Conservation (phyloP, 2,888 invertebrate genomes). For the Elegia similella region DNA sequence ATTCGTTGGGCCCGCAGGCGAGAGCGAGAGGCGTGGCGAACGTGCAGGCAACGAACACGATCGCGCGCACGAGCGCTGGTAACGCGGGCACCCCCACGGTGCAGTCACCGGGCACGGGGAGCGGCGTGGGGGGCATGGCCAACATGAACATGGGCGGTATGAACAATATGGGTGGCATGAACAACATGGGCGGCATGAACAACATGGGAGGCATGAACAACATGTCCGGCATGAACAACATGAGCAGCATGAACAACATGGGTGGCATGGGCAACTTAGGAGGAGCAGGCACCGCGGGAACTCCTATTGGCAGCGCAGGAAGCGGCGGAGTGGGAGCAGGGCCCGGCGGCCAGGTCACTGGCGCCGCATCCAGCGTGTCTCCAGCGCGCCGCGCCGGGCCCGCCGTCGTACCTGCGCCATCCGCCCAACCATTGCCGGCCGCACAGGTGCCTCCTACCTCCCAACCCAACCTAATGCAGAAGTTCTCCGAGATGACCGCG, state of each 20-base stretch:
- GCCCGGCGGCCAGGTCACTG: slow-evolving; percentile 39
- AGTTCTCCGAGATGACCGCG: slow-evolving; percentile 93
- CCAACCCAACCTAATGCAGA: slow-evolving; percentile 92
- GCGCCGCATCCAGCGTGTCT: slow-evolving; percentile 50
- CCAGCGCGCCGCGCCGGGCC: slow-evolving; percentile 73
- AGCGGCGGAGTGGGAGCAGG: slow-evolving; percentile 44
- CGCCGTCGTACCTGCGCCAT: slow-evolving; percentile 72
- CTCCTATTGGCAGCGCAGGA: slow-evolving; percentile 36
- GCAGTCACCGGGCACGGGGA: slow-evolving; percentile 61
- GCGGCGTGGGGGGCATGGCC: slow-evolving; percentile 21
- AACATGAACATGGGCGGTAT: slow-evolving; percentile 13
- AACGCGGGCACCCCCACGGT: slow-evolving; percentile 68
- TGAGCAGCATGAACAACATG: slow-evolving; percentile 18
- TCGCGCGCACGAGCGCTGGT: slow-evolving; percentile 85
- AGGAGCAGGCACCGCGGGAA: slow-evolving; percentile 53
- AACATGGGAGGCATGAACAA: slow-evolving; percentile 16
- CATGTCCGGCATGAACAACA: slow-evolving; percentile 26
- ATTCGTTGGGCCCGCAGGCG: slow-evolving; percentile 54
- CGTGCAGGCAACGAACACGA: slow-evolving; percentile 72
- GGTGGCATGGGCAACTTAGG: slow-evolving; percentile 19
- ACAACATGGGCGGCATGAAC: slow-evolving; percentile 12
- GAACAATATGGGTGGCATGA: slow-evolving; percentile 12
- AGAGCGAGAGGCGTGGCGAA: slow-evolving; percentile 79
- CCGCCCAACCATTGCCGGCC: slow-evolving; percentile 56
- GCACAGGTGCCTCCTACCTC: slow-evolving; percentile 67